Evolutionary conservation across 2,113 vertebrate genomes (phyloP).

Genomic region (Picathartes gymnocephalus): DNA sequence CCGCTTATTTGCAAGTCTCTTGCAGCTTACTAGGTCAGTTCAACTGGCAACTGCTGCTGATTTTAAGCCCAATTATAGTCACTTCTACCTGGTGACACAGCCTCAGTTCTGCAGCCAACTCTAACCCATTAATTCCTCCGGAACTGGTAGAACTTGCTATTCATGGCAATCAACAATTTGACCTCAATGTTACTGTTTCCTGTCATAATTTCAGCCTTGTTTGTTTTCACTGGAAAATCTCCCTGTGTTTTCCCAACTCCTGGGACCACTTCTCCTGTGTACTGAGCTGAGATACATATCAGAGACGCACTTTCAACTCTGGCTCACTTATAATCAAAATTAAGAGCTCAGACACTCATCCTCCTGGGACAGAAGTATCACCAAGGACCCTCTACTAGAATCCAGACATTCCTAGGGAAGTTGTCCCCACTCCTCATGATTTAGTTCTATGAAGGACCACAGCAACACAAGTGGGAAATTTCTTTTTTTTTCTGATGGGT

Average conservation of each 20-base stretch:
- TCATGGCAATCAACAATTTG: background rate
- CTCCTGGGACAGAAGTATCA: background rate
- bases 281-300: background rate
- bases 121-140: background rate
- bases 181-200: background rate
- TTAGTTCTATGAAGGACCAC: background rate
- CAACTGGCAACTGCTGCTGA: background rate
- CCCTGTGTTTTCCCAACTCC: background rate
- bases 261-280: background rate
- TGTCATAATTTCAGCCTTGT: background rate
- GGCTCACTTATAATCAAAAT: background rate
- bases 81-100: slow-evolving; percentile 17
- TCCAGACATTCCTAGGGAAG: background rate
- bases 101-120: background rate
- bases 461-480: background rate
- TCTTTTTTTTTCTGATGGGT: background rate
- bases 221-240: slow-evolving; percentile 4
- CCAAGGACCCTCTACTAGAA: background rate
- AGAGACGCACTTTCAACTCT: background rate
- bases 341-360: background rate
- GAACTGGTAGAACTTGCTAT: background rate
- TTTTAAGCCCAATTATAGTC: background rate
- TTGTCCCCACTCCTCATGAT: background rate
- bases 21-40: slow-evolving; percentile 20
- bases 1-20: background rate